Evolutionary conservation across 2,888 invertebrate genomes (phyloP).

Genomic region (Subacronicta megacephala): DNA sequence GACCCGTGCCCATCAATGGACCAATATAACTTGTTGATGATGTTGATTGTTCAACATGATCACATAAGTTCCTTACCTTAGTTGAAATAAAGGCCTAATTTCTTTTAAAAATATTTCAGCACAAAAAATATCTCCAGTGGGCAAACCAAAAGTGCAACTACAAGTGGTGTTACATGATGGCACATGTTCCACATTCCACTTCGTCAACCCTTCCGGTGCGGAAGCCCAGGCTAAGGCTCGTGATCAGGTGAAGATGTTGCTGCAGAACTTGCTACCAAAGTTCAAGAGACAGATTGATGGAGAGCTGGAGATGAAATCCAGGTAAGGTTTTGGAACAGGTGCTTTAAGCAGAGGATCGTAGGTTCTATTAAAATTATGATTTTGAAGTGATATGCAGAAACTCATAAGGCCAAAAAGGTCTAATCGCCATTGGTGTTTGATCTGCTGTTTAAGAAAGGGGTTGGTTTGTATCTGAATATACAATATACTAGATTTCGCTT

Average conservation of each 20-base stretch:
- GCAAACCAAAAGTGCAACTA: constrained; percentile 99
- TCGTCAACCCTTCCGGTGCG: constrained; percentile 95
- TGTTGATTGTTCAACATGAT: background rate
- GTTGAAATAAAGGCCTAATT: background rate
- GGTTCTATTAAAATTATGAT: too few species aligned
- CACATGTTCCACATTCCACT: constrained; percentile 98
- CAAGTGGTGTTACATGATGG: constrained; percentile 98
- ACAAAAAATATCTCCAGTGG: constrained; percentile 99
- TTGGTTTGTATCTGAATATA: too few species aligned
- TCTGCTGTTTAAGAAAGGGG: too few species aligned
- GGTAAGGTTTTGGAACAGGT: constrained; percentile 76
- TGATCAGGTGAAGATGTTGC: constrained; percentile 97
- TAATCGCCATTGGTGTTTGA: too few species aligned
- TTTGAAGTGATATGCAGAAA: too few species aligned
- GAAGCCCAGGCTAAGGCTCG: constrained; percentile 96
- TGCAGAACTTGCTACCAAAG: constrained; percentile 97
- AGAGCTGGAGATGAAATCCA: constrained; percentile 96
- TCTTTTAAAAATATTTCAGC: too few species aligned
- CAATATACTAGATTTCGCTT: too few species aligned
- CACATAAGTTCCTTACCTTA: too few species aligned
- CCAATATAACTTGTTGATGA: too few species aligned
- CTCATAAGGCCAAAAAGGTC: too few species aligned
- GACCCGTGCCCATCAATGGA: too few species aligned
- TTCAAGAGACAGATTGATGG: constrained; percentile 97
- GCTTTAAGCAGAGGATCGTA: too few species aligned